Base-by-base conservation (phyloP, 1,140 invertebrate genomes). In the Ceratina australensis region DNA sequence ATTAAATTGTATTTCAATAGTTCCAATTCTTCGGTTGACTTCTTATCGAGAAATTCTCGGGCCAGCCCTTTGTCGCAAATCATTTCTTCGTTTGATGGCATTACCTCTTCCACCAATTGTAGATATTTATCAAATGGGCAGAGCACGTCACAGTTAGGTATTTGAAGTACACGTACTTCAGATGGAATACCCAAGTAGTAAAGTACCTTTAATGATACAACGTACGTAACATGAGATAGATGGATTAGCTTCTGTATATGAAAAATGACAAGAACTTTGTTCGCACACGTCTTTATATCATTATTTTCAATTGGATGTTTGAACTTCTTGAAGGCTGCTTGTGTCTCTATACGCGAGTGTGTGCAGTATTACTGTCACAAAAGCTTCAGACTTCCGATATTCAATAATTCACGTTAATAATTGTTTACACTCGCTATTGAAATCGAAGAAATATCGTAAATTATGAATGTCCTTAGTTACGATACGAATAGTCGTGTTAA, bases 71-170 rank as follows among this genome's bases (percentile, higher is more conserved):
- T 85, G 0, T 85, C 49, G 22, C 87, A 89, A 24, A 74, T n/a
- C 22, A 88, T 7, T 13, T 89, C 87, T 0, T 81, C 57, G 8
- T 87, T 74, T 0, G 76, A 66, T 0, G 87, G 86, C 15, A 82
- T 81, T 0, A 87, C 26, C 8, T 84, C n/a, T 15, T 60, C 49
- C 10, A 60, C 77, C 10, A 88, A 16, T 16, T 68, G 7, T 0
- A 80, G 42, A 12, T 82, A 88, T 0, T 76, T 67, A 1, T 92
- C 84, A 56, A 95, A 81, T 2, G 94, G 93, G 81, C 95, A 95
- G 56, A 93, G 88, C 24, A 85, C 81, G 1, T 92, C 89, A 87
- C 95, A 95, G 16, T 93, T 93, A n/a, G 94, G 94, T 22, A 95
- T 86, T 13, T 75, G 91, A 2, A 95, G 79, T 52, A 90, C 91